Evolutionary conservation across 2,113 vertebrate species (phyloP).

Genomic region (Corydoras maculifer): DNA sequence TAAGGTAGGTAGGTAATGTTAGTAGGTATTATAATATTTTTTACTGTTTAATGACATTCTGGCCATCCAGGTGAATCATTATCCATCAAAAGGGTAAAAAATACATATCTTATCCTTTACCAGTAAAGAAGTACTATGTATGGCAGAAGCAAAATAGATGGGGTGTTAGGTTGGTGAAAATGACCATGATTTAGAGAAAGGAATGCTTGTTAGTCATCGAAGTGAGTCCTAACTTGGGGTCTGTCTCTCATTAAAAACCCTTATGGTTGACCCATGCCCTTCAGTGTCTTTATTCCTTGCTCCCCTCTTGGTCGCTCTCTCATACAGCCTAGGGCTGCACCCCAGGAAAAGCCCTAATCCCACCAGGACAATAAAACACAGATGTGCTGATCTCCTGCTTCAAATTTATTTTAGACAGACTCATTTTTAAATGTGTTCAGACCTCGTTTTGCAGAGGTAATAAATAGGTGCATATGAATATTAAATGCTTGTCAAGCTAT

Average conservation of each 20-base stretch:
- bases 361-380: constrained; percentile 48
- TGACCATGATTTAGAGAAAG: background rate
- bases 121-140: background rate
- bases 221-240: constrained; percentile 27
- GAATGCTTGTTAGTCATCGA: background rate
- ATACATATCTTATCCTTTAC: background rate
- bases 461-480: constrained; percentile 39
- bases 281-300: constrained; percentile 17
- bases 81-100: too few species aligned
- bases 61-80: too few species aligned
- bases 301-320: constrained; percentile 18
- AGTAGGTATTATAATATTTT: too few species aligned
- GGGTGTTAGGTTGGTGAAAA: constrained; percentile 1
- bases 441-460: background rate
- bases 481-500: constrained; percentile 37
- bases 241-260: constrained; percentile 42
- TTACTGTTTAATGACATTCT: too few species aligned
- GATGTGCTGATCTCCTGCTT: constrained; percentile 36
- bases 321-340: constrained; percentile 32
- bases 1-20: background rate
- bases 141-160: background rate
- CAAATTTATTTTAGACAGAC: constrained; percentile 25
- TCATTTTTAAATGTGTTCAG: background rate
- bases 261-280: constrained; percentile 24
- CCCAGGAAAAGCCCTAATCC: constrained; percentile 48